A percentile compares a stretch with the other conserved stretches of the same genome.
Conservation (phyloP, 2,113 vertebrate species). For the Sciurus niger region DNA sequence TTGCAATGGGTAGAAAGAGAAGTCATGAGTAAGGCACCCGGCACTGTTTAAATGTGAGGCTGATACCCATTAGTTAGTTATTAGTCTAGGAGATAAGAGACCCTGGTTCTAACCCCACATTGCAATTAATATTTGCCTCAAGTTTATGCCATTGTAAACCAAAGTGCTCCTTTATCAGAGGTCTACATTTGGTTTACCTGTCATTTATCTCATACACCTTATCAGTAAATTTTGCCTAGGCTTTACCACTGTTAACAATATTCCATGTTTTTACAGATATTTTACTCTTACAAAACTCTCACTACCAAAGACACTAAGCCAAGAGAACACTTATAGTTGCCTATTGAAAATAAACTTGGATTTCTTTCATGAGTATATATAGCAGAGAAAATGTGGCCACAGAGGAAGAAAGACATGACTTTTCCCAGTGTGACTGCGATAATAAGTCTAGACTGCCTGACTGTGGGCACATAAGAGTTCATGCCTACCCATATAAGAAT, state of each 20-base stretch:
- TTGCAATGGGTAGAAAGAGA: neutral
- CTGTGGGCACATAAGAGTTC: neutral
- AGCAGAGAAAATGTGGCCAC: neutral
- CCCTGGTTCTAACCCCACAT: neutral
- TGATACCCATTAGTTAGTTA: neutral
- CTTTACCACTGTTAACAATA: neutral
- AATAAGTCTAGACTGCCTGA: neutral
- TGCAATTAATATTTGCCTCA: neutral
- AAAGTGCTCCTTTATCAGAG: neutral
- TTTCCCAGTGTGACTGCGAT: neutral
- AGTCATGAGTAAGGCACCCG: neutral
- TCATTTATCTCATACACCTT: neutral
- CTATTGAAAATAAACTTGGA: neutral
- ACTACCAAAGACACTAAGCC: neutral
- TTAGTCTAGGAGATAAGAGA: neutral
- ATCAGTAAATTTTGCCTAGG: neutral
- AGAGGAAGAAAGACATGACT: neutral
- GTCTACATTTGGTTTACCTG: neutral
- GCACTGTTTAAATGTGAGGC: neutral
- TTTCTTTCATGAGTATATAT: neutral
- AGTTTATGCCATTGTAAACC: neutral
- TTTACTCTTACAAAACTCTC: neutral
- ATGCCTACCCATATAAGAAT: neutral
- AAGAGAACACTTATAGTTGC: slow-evolving; percentile 10
- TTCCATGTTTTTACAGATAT: neutral